Evolutionary conservation across 2,113 vertebrate species (phyloP).

Genomic region (Petrocephalus microphthalmus): DNA sequence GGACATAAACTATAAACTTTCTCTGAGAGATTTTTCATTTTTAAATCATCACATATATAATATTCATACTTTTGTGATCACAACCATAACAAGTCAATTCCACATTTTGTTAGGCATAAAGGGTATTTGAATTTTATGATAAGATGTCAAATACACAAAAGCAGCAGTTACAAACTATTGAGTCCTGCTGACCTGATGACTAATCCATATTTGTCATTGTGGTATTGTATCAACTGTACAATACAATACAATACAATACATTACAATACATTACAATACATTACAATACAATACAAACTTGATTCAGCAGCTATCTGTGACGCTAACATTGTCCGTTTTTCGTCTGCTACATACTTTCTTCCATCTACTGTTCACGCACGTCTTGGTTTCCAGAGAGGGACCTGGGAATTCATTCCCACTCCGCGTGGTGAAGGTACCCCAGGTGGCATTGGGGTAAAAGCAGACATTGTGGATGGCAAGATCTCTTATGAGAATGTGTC

Average conservation of each 20-base stretch:
- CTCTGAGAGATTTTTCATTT: too few species aligned
- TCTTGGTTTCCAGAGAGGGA: constrained; percentile 21
- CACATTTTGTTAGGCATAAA: neutral
- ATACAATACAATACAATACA: too few species aligned
- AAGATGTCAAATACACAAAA: neutral
- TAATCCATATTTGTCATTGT: neutral
- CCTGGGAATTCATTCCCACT: constrained; percentile 23
- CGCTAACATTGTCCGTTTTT: constrained; percentile 13
- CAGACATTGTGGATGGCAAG: constrained; percentile 21
- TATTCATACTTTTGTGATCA: too few species aligned
- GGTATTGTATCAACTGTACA: neutral
- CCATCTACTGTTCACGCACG: constrained; percentile 11
- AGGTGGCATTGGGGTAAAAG: constrained; percentile 22
- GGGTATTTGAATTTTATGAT: neutral
- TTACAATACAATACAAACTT: too few species aligned
- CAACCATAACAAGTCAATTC: too few species aligned
- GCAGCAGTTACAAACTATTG: neutral
- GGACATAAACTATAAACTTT: too few species aligned
- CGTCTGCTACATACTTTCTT: constrained; percentile 21
- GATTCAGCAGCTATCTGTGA: constrained; percentile 22
- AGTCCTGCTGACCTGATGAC: neutral
- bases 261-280: too few species aligned
- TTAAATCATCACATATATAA: too few species aligned
- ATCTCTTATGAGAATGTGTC: neutral
- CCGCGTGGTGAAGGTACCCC: constrained; percentile 19